A percentile compares a stretch with the other conserved stretches of the same genome.
Evolutionary conservation across 2,113 vertebrate species (phyloP).

Genomic region (Dicerorhinus sumatrensis): DNA sequence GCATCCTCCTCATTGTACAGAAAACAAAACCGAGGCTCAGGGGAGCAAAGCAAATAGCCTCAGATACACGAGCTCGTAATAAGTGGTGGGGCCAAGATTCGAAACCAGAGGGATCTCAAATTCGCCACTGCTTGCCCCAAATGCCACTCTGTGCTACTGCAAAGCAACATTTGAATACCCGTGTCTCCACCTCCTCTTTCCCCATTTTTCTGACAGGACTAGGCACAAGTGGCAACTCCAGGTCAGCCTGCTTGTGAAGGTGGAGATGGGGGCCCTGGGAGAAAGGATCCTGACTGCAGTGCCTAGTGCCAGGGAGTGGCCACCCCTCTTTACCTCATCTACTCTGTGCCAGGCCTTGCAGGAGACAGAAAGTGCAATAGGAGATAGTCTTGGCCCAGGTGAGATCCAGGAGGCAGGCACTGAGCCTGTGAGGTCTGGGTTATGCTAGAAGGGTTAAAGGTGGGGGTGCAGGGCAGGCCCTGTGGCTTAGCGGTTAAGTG

Average conservation of each 20-base stretch:
- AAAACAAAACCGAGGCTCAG: conserved; percentile 47
- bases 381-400: no score
- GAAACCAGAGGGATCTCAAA: conserved; percentile 14
- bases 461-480: not conserved
- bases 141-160: not conserved
- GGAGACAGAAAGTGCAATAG: not conserved
- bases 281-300: not conserved
- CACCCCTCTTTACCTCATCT: not conserved
- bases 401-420: not conserved
- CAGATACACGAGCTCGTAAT: not conserved
- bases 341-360: not conserved
- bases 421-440: not conserved
- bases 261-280: not conserved
- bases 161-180: conserved; percentile 15
- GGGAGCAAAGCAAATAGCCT: not conserved
- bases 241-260: not conserved
- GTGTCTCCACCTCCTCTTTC: not conserved
- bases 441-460: not conserved
- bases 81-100: not conserved
- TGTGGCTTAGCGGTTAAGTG: no score
- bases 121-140: not conserved
- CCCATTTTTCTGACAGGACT: conserved; percentile 10
- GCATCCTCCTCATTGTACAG: conserved; percentile 28
- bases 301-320: not conserved
- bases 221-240: not conserved